Conservation (phyloP, 1,140 invertebrate species). For the Amphibalanus amphitrite region DNA sequence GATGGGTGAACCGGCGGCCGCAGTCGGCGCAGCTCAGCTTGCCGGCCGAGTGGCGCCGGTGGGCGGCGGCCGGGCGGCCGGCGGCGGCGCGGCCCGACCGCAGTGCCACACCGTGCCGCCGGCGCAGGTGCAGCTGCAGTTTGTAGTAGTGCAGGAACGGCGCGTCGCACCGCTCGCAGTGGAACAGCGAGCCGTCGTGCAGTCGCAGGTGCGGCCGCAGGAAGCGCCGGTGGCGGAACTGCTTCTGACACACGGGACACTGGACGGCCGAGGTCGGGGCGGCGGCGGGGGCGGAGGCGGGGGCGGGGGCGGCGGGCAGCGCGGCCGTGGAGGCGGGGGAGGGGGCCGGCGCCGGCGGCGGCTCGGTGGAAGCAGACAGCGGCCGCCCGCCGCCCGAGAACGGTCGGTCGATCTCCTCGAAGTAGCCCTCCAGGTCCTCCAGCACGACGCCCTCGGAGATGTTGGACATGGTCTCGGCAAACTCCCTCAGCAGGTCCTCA, state of each 20-base stretch:
- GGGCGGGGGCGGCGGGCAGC: not conserved
- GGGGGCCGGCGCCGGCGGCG: not conserved
- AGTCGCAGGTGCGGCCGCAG: not conserved
- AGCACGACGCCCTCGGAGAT: not conserved
- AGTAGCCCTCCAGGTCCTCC: slow-evolving; percentile 1
- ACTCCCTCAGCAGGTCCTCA: not conserved
- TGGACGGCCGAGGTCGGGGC: not conserved
- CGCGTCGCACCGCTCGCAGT: too few relatives aligned
- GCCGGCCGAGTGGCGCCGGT: not conserved
- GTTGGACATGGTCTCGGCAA: slow-evolving; percentile 3
- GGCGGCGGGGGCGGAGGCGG: not conserved
- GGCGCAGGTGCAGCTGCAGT: not conserved
- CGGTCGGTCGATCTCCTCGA: not conserved
- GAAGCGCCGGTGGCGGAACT: not conserved
- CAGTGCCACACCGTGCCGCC: not conserved
- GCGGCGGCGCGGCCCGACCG: not conserved
- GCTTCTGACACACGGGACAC: not conserved
- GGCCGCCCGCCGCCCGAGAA: not conserved
- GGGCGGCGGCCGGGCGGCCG: not conserved
- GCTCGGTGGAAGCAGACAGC: too few relatives aligned
- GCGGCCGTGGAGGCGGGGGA: not conserved
- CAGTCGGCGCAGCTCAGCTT: not conserved
- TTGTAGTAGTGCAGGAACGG: not conserved
- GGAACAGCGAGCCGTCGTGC: not conserved
- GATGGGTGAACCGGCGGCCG: not conserved